Evolutionary conservation across 2,888 invertebrate species (phyloP), one percentile per base, ranked within the genome.

Genomic region (Diabrotica balteata): DNA sequence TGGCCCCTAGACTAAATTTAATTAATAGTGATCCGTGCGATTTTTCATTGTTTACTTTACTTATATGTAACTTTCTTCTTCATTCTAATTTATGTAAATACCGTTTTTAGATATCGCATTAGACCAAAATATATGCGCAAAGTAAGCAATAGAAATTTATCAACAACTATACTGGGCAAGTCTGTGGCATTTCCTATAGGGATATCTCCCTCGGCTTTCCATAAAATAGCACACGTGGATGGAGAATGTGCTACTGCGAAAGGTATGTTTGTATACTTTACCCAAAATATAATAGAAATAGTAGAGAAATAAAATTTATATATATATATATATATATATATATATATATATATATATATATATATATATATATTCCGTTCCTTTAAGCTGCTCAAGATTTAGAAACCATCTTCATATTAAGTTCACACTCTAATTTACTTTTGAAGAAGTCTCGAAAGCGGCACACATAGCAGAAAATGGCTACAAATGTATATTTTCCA

Each of bases 51-150:
- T 32, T 32, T 4, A 32, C 32, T 32, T 32, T 2, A 32, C n/a
- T n/a, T n/a, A n/a, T n/a, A n/a, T n/a, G n/a, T n/a, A n/a, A n/a
- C 4, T 32, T 4, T 32, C 4, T 32, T 4, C 32, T 1, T 32
- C 32, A 32, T 32, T 2, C 32, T 32, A 32, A 32, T 32, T 32
- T 4, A 32, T 32, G 32, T 2, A 32, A 1, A 0, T 32, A 32
- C 32, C 4, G 5, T 47, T 47, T 47, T 47, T 58, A 58, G 58
- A 17, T 58, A 58, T 10, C 45, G 58, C 2, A 58, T 58, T 22
- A 58, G 58, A 17, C 58, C 58, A 8, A 32, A 44, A 46, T 58
- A 58, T 58, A 10, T 58, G 9, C 58, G 58, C 11, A 58, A 58
- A 11, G 58, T 46, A 7, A 44, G 44, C 22, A 32, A 58, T 2